phyloP scores from a whole-genome alignment of 2,113 vertebrate species.

The Gallinago undulata region DNA sequence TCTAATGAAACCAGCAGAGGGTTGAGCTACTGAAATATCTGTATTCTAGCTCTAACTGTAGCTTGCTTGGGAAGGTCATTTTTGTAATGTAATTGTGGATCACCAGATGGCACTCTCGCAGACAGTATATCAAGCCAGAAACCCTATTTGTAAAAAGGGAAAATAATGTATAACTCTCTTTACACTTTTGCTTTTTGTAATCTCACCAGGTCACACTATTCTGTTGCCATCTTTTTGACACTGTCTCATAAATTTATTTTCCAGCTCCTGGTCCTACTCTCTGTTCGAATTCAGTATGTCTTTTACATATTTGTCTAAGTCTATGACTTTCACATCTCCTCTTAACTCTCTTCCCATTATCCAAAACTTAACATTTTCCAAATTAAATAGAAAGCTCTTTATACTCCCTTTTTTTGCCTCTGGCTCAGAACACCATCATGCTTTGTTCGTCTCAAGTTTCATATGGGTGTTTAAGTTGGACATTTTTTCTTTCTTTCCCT shows the following conservation, averaged over 20 bases:
- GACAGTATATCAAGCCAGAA: constrained; percentile 14
- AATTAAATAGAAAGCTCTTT: not conserved
- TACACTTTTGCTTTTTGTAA: constrained; percentile 23
- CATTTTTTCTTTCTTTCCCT: not conserved
- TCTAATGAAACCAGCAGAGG: not conserved
- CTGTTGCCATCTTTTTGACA: constrained; percentile 25
- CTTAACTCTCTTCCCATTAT: not conserved
- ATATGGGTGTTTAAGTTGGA: not conserved
- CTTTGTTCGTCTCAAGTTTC: not conserved
- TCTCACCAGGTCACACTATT: constrained; percentile 32
- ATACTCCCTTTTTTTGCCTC: not conserved
- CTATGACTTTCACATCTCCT: not conserved
- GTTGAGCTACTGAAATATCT: not conserved
- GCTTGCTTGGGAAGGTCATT: not conserved
- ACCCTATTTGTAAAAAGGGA: not conserved
- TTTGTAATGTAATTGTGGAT: constrained; percentile 35
- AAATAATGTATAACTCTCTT: constrained; percentile 33
- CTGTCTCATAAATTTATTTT: constrained; percentile 26
- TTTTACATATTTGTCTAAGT: not conserved
- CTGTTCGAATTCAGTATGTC: not conserved
- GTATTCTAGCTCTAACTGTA: not conserved
- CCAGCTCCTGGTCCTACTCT: not conserved
- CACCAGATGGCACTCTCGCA: constrained; percentile 62
- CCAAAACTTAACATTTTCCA: not conserved
- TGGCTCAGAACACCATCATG: not conserved